Evolutionary conservation across 2,888 invertebrate species (phyloP), one percentile per base, ranked within the genome.

Genomic region (Reticulitermes lucifugus): DNA sequence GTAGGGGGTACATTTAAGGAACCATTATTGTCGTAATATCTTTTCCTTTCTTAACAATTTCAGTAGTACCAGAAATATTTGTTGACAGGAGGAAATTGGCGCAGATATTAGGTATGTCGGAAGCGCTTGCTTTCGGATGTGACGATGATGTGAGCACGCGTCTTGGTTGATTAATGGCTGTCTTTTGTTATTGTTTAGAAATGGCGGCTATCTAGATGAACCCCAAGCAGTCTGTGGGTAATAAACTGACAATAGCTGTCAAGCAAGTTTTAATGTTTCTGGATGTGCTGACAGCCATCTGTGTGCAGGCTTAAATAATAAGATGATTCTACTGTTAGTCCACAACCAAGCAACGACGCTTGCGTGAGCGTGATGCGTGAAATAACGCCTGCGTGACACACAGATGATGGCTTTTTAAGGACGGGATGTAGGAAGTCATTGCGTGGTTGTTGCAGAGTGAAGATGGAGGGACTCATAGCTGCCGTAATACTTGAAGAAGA

Each of bases 141-240:
- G 43, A n/a, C 43, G 35, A 43, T 43, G 43, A 14, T 35, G 41
- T 14, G 35, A 73, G 21, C 35, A 21, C 7, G 51, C 35, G 43
- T 43, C 75, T 10, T 43, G 21, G 43, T 35, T 46, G 77, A 77
- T 77, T 46, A 77, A 77, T 77, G 77, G n/a, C 41, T 46, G 46
- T 77, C 77, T 43, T 77, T 77, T 77, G 77, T 77, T 77, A 77
- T 77, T 77, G 43, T 77, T 77, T 77, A n/a, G 77, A 77, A 51
- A 46, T 5, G 46, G 10, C 46, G 77, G 46, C 77, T n/a, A 77
- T 77, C 46, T 35, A n/a, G 77, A 77, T 77, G 77, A 77, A n/a
- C 77, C 77, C 21, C 77, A 46, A 75, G 2, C 21, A 73, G 18
- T 41, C 41, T 21, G 41, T n/a, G 41, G 41, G 51, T 46, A 46